Percentiles rank a stretch among this genome's conserved stretches.
Conservation (phyloP, 2,113 vertebrate genomes). For the Sinocyclocheilus maitianheensis region DNA sequence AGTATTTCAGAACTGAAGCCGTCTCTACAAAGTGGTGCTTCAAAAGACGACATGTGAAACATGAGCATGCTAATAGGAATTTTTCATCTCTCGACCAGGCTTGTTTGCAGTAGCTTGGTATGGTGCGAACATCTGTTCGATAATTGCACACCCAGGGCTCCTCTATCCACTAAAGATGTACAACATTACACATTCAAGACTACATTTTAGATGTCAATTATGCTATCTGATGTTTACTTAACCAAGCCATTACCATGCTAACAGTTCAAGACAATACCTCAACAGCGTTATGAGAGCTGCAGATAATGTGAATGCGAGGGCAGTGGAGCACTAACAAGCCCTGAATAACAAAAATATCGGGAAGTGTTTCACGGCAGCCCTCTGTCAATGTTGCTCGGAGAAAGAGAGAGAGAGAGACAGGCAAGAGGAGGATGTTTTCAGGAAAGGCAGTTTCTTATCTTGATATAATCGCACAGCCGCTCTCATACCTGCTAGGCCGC, state of each 20-base stretch:
- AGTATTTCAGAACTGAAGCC: neutral
- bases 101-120: constrained; percentile 17
- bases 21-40: neutral
- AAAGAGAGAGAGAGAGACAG: constrained; percentile 2
- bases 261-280: constrained; percentile 14
- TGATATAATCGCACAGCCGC: constrained; percentile 40
- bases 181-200: constrained; percentile 17
- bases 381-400: neutral
- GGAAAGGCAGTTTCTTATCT: constrained; percentile 20
- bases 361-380: neutral
- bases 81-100: constrained; percentile 3
- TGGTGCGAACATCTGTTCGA: constrained; percentile 34
- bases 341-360: neutral
- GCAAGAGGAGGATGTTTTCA: constrained; percentile 6
- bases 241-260: constrained; percentile 25
- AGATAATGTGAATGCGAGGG: neutral
- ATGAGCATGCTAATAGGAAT: neutral
- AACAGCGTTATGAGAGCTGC: neutral
- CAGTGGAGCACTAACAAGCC: constrained; percentile 23
- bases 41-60: constrained; percentile 20
- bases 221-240: constrained; percentile 39
- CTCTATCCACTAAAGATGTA: neutral
- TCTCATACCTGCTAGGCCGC: constrained; percentile 89
- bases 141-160: constrained; percentile 40
- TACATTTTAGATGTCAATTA: constrained; percentile 30